Base-by-base conservation (phyloP, 2,113 vertebrate genomes). In the Hippocampus guttulatus region DNA sequence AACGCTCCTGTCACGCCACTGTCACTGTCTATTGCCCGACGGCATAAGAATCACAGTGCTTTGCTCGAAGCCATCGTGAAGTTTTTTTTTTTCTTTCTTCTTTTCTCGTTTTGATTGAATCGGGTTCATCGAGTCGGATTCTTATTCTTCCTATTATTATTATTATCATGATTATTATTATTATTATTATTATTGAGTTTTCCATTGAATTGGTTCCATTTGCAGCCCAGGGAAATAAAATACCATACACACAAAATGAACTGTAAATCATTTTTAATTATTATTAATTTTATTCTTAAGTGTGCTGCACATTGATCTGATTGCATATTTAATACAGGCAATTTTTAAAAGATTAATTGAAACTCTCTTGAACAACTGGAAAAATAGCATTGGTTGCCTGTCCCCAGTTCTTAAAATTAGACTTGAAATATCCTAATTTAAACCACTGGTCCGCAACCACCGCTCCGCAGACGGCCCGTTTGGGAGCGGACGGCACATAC, bases 21-120 rank as follows among this genome's bases (percentile, higher is more conserved):
- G 70, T 75, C 68, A 68, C 74, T 73, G 67, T 71, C 5, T 74
- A 67, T 73, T 75, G 70, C 75, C 71, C 76, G 76, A 74, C 54
- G 30, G 16, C 80, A 72, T 67, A 81, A 67, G 79, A 84, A 86
- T 83, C 82, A 83, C 71, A 57, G 75, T 8, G 20, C 57, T 79
- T 73, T 67, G 58, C 74, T 78, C n/a, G 41, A 16, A 16, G 38
- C 15, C 55, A 21, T 27, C 40, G 49, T 68, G 62, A 49, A 51
- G 78, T 77, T 75, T 80, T n/a, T 67, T n/a, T 25, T 74, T 55
- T 23, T 66, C 41, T 69, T 77, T 47, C 14, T 5, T 15, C 21
- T 58, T 20, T 23, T 23, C 23, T 10, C 7, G 1, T 11, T 23
- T 55, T 55, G 9, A 33, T 33, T 61, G 15, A 61, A 61, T 30